These are phyloP conservation scores for Nothoprocta pentlandii DNA, from an alignment of 2,113 vertebrate species.

Conservation along the genomic window DNA sequence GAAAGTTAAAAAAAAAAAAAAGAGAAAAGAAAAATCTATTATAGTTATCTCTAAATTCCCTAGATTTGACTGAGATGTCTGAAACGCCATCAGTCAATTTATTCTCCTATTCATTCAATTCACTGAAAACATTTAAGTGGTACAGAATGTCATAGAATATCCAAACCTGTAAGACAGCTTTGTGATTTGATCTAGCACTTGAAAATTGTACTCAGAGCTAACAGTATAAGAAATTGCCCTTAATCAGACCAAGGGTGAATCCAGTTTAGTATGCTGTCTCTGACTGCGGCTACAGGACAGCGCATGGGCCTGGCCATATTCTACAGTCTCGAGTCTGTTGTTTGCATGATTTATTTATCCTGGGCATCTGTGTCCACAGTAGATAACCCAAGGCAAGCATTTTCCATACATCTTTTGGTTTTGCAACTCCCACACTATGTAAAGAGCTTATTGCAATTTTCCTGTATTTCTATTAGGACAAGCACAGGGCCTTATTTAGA, in stretches of 20 bases:
- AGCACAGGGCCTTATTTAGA: not conserved
- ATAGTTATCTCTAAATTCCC: not conserved
- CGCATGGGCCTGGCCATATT: not conserved
- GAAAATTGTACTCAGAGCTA: not conserved
- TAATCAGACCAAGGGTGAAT: not conserved
- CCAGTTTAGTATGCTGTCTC: not conserved
- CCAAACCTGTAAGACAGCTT: not conserved
- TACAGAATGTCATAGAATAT: not conserved
- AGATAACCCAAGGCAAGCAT: not conserved
- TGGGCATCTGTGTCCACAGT: slow-evolving; percentile 19
- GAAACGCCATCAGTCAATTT: not conserved
- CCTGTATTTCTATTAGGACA: not conserved
- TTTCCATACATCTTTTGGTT: not conserved
- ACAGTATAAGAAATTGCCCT: not conserved
- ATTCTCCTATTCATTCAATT: not conserved
- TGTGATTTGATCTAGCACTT: not conserved
- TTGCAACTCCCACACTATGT: not conserved
- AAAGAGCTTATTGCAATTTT: not conserved
- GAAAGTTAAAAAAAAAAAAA: not conserved
- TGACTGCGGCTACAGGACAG: not conserved
- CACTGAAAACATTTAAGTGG: not conserved
- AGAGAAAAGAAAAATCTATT: not conserved
- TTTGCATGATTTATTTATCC: slow-evolving; percentile 21
- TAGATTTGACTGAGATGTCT: not conserved
- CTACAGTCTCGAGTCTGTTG: not conserved